Evolutionary conservation across 2,888 invertebrate species (phyloP).

Genomic region (Chalcosyrphus nemorum): DNA sequence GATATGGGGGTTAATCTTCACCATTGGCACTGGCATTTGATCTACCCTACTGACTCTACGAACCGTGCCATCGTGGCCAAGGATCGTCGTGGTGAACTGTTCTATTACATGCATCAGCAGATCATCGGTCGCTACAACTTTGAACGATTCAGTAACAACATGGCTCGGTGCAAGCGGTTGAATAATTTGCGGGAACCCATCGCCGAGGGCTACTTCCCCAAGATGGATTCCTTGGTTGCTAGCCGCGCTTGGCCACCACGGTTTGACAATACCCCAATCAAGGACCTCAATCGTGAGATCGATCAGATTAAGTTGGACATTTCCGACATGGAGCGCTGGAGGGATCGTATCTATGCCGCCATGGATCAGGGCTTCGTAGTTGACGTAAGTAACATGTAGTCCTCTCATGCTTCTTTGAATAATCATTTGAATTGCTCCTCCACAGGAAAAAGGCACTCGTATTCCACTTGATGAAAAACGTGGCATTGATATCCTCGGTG

Average conservation of each 20-base stretch:
- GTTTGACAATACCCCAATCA: constrained; percentile 83
- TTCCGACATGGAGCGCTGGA: constrained; percentile 88
- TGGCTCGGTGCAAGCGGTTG: constrained; percentile 85
- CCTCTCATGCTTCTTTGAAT: constrained; percentile 13
- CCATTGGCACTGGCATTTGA: constrained; percentile 85
- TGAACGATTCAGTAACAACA: constrained; percentile 88
- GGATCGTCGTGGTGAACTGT: too few relatives aligned
- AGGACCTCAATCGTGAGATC: constrained; percentile 86
- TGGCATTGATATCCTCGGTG: constrained; percentile 91
- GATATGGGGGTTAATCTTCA: constrained; percentile 83
- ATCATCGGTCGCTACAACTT: constrained; percentile 86
- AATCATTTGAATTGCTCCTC: too few relatives aligned
- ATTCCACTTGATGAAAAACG: constrained; percentile 85
- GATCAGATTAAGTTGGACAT: constrained; percentile 87
- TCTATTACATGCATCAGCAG: too few relatives aligned
- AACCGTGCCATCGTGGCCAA: constrained; percentile 83
- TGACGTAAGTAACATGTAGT: constrained; percentile 82
- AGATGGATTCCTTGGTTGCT: constrained; percentile 90
- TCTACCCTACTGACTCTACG: constrained; percentile 89
- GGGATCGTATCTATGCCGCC: constrained; percentile 87
- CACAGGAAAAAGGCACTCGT: constrained; percentile 84
- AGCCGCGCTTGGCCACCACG: constrained; percentile 92
- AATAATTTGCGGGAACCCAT: constrained; percentile 88
- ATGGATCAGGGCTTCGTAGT: constrained; percentile 86
- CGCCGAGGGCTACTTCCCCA: constrained; percentile 91